phyloP scores from a whole-genome alignment of 2,797 vertebrate species.

The Apogon hyalosoma region DNA sequence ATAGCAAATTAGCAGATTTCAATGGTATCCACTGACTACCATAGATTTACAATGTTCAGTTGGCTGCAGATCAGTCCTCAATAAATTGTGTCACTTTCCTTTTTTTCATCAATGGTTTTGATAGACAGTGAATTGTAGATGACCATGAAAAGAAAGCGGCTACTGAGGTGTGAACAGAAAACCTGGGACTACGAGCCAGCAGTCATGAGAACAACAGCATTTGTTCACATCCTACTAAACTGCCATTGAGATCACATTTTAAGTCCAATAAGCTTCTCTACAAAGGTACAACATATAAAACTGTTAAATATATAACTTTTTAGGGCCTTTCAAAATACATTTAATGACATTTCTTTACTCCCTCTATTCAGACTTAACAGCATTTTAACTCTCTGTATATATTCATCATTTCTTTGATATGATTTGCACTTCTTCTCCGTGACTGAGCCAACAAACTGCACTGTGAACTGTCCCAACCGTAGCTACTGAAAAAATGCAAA shows the following conservation, averaged over 20 bases:
- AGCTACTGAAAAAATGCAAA: constrained; percentile 91
- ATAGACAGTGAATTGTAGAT: constrained; percentile 82
- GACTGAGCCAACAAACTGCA: constrained; percentile 86
- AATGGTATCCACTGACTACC: constrained; percentile 88
- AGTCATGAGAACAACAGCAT: constrained; percentile 88
- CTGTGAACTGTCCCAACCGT: constrained; percentile 88
- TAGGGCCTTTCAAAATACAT: constrained; percentile 99
- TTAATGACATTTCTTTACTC: constrained; percentile 93
- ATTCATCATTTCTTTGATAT: constrained; percentile 60
- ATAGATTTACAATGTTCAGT: constrained; percentile 85
- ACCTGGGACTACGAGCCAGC: constrained; percentile 85
- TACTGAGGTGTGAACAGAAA: constrained; percentile 90
- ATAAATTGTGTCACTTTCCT: constrained; percentile 70
- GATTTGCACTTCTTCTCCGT: constrained; percentile 57
- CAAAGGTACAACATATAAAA: constrained; percentile 99
- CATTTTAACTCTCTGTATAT: constrained; percentile 65
- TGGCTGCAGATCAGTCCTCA: constrained; percentile 78
- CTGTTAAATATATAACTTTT: constrained; percentile 99
- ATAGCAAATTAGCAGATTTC: constrained; percentile 87
- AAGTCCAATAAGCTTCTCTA: constrained; percentile 99
- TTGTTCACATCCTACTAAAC: constrained; percentile 86
- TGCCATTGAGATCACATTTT: constrained; percentile 90
- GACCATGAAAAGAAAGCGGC: constrained; percentile 87
- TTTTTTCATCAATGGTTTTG: constrained; percentile 79
- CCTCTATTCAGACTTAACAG: constrained; percentile 82